Evolutionary conservation across 2,888 invertebrate genomes (phyloP), one percentile per base, ranked within the genome.

Genomic region (Limnephilus lunatus): DNA sequence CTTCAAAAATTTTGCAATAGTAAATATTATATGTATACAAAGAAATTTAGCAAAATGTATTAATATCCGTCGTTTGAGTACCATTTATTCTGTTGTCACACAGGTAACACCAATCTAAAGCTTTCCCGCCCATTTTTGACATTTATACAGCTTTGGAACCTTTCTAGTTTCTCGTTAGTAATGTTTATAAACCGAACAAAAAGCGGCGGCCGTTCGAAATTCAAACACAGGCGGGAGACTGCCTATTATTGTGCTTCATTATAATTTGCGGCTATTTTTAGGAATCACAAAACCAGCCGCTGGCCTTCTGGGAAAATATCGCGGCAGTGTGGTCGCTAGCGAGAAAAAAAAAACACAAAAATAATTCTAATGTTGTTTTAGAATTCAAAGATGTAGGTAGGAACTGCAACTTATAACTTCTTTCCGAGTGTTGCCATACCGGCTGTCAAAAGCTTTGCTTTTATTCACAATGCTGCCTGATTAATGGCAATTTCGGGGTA

Each of bases 191-290:
- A 86, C 25, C 31, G 30, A n/a, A 19, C 30, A 86, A 48, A 15
- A 19, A 30, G 88, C 68, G 88, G 88, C 80, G 88, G 53, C 85
- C 31, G 44, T 85, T 39, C 35, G 85, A 85, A 68, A 68, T 68
- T 68, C 68, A 25, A 68, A 85, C 86, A n/a, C 25, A 31, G 68
- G 31, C 30, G 31, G 80, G 80, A 48, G 88, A 35, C 82, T 31
- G 48, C 82, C 90, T 90, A 90, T 81, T 90, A 81, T 82, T 81
- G 90, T 31, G 90, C 82, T 82, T 48, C 82, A 83, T 89, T 91
- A 88, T 39, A 53, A 39, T 88, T 85, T 39, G 91, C 85, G 83
- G 83, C 91, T 91, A 91, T 89, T 89, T 89, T 91, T 91, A 90
- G 82, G 68, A 39, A 39, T 80, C 83, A 25, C 35, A 19, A 44